Evolutionary conservation across 2,113 vertebrate species (phyloP), one percentile per base, ranked within the genome.

Genomic region (Uropsilus gracilis): DNA sequence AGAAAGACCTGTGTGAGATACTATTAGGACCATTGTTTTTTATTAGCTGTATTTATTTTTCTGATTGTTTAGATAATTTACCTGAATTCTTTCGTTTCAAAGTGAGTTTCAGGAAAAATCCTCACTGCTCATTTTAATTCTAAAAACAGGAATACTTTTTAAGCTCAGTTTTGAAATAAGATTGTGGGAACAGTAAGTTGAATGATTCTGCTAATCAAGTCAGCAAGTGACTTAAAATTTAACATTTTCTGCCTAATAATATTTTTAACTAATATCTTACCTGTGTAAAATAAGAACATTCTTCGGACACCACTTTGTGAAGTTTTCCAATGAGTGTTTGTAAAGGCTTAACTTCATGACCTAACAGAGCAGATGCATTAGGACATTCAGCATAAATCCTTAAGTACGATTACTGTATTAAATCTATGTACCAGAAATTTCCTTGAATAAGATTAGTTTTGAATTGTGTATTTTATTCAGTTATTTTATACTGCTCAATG

Each of bases 271-370:
- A 82, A 8, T 59, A 83, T 46, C 95, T 98, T 96, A 99, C 98
- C 98, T 98, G 97, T 93, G 90, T 94, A 69, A 99, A 97, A 32
- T 97, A 98, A 90, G 95, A 97, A 97, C 98, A 99, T 96, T 99
- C 99, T 78, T 99, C 98, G 90, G 98, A 98, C 61, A 99, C 96
- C 69, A 97, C 98, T 96, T 98, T 98, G 59, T 97, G 98, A 95
- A 99, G 94, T 95, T 98, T 98, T 90, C 97, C 98, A 96, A 98
- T 96, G 66, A 99, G 98, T 76, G 94, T 97, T 78, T 98, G 98
- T 66, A 98, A 96, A 96, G 97, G 97, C 92, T 94, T 98, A 34
- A 84, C 86, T 78, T 98, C 97, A 95, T 96, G 97, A 94, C 73
- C 98, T 98, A 95, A 2, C 0, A 95, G 95, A 68, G 96, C 0